Evolutionary conservation across 2,797 vertebrate genomes (phyloP).

Genomic region (Myripristis jacobus): DNA sequence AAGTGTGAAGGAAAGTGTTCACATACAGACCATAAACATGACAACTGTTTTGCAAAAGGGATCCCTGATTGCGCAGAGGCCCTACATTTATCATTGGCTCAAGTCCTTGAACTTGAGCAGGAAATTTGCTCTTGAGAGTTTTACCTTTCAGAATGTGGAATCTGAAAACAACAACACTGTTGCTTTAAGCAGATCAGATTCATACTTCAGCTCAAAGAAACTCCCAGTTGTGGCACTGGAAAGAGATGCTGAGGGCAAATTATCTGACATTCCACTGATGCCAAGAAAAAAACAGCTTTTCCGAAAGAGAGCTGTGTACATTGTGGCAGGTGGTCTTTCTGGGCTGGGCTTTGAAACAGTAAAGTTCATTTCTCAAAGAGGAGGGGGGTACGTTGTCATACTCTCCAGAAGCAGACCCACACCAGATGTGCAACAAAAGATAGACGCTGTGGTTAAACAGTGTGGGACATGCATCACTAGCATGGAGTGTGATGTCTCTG

Average conservation of each 20-base stretch:
- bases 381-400: constrained; percentile 82
- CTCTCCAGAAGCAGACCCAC: constrained; percentile 84
- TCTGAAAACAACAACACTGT: constrained; percentile 39
- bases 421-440: constrained; percentile 76
- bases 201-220: constrained; percentile 80
- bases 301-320: constrained; percentile 80
- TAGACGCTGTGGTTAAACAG: constrained; percentile 75
- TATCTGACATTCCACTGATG: constrained; percentile 80
- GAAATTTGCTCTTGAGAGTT: constrained; percentile 65
- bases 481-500: constrained; percentile 84
- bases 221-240: constrained; percentile 77
- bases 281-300: constrained; percentile 77
- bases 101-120: constrained; percentile 74
- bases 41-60: constrained; percentile 83
- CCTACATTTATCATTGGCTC: constrained; percentile 79
- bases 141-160: constrained; percentile 75
- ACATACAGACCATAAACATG: constrained; percentile 77
- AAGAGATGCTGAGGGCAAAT: constrained; percentile 16
- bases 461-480: constrained; percentile 71
- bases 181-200: constrained; percentile 43
- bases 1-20: constrained; percentile 70
- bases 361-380: constrained; percentile 86
- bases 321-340: constrained; percentile 88
- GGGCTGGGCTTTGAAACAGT: constrained; percentile 91
- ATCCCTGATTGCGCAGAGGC: constrained; percentile 71